Conservation (phyloP, 2,888 invertebrate species). For the Trilocha varians region DNA sequence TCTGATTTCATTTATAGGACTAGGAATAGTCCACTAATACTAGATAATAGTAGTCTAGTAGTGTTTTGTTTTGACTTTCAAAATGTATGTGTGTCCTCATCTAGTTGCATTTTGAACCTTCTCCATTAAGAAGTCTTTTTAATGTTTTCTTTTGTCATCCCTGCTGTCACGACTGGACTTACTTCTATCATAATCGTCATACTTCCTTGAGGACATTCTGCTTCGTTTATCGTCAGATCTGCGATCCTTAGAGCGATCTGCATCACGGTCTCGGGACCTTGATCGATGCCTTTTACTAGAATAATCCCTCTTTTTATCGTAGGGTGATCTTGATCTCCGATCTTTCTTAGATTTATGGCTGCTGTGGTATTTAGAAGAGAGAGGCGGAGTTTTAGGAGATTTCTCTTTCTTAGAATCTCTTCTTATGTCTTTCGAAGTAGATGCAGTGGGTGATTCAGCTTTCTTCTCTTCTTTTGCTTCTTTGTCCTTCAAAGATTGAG, state of each 20-base stretch:
- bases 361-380: slow-evolving; percentile 61
- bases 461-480: slow-evolving; percentile 60
- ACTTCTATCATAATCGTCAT: slow-evolving; percentile 64
- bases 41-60: no score
- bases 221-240: slow-evolving; percentile 53
- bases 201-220: slow-evolving; percentile 47
- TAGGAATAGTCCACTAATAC: no score
- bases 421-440: slow-evolving; percentile 59
- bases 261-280: slow-evolving; percentile 55
- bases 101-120: no score
- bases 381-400: slow-evolving; percentile 65
- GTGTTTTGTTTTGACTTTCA: no score
- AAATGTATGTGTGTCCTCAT: not conserved
- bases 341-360: slow-evolving; percentile 62
- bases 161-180: slow-evolving; percentile 54
- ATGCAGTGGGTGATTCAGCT: slow-evolving; percentile 54
- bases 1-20: no score
- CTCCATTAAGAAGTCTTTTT: no score
- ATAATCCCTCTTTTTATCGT: slow-evolving; percentile 63
- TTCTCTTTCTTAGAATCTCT: slow-evolving; percentile 60
- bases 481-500: slow-evolving; percentile 51
- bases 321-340: slow-evolving; percentile 59
- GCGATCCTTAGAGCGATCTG: slow-evolving; percentile 52
- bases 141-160: slow-evolving; percentile 60
- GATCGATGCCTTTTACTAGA: slow-evolving; percentile 63